Conservation (phyloP, 1,140 invertebrate species). For the Metaphire vulgaris region DNA sequence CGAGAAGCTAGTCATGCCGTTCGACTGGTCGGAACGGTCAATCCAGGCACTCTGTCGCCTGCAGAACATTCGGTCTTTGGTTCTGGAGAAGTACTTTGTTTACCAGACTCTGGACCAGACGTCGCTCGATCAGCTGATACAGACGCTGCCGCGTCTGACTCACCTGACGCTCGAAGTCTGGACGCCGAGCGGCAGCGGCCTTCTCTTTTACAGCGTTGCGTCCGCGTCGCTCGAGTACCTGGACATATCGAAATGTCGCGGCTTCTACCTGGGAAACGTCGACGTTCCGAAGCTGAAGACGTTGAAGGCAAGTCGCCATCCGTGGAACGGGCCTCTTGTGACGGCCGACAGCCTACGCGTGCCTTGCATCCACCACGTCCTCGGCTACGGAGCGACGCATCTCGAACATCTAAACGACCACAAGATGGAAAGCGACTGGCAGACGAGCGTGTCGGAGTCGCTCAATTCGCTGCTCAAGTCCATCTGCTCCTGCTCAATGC, state of each 20-base stretch:
- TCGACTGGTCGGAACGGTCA: constrained; percentile 46
- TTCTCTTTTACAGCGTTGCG: constrained; percentile 35
- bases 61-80: constrained; percentile 39
- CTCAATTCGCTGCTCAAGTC: background rate
- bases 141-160: constrained; percentile 29
- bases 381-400: constrained; percentile 37
- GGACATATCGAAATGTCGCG: constrained; percentile 43
- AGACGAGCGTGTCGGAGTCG: background rate
- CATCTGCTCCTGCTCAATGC: background rate
- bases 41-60: constrained; percentile 38
- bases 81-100: constrained; percentile 47
- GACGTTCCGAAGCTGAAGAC: constrained; percentile 37
- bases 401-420: constrained; percentile 43
- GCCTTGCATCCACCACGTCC: constrained; percentile 41
- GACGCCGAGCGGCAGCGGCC: constrained; percentile 39
- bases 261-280: constrained; percentile 41
- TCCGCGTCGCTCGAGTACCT: constrained; percentile 40
- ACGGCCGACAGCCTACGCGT: constrained; percentile 35
- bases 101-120: constrained; percentile 40
- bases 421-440: constrained; percentile 29
- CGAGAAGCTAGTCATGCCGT: constrained; percentile 44
- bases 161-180: constrained; percentile 46
- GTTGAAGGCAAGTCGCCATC: constrained; percentile 38
- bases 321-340: constrained; percentile 42
- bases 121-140: constrained; percentile 37